Base-by-base conservation (phyloP, 2,888 invertebrate species). In the Drosophila diplacantha region DNA sequence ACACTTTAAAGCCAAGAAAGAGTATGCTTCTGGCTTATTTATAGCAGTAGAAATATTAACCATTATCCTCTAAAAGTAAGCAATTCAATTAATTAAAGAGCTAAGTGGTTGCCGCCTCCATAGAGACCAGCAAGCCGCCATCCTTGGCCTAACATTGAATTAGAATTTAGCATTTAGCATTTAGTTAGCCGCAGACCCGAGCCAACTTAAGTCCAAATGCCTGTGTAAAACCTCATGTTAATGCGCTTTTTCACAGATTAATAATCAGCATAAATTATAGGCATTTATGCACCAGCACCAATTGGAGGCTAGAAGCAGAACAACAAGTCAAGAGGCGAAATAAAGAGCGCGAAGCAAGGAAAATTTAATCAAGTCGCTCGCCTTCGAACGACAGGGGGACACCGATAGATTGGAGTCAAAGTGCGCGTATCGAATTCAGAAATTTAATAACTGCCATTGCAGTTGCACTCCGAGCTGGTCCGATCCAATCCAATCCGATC, bases 321-420 rank as follows among this genome's bases (percentile, higher is more conserved):
- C 16, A 58, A 20, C 38, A 49, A 16, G 16, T 29, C 29, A 32
- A 44, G 26, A 29, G 34, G 16, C 14, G 37, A 51, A 51, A 60
- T 37, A 43, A 34, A 41, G 26, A 44, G 41, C 31, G 22, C 56
- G 7, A 11, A 29, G 44, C 14, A 29, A 50, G 35, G 60, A 63
- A 41, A 63, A 62, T 34, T 35, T 46, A 63, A 55, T 55, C 55
- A 63, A 63, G 54, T 54, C 24, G 63, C 26, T 63, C 14, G 63
- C 63, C 63, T 63, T 63, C 63, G 47, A 39, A 46, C 46, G 34
- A 34, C 41, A 12, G 63, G 41, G 46, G 31, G 29, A n/a, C 54
- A 12, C 54, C 62, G 41, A 54, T 62, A 62, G 62, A 63, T 63
- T 63, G 63, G 63, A 63, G 63, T 63, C 63, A 63, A 63, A 63